Base-by-base conservation (phyloP, 2,797 vertebrate species). In the Leucoraja ocellata region DNA sequence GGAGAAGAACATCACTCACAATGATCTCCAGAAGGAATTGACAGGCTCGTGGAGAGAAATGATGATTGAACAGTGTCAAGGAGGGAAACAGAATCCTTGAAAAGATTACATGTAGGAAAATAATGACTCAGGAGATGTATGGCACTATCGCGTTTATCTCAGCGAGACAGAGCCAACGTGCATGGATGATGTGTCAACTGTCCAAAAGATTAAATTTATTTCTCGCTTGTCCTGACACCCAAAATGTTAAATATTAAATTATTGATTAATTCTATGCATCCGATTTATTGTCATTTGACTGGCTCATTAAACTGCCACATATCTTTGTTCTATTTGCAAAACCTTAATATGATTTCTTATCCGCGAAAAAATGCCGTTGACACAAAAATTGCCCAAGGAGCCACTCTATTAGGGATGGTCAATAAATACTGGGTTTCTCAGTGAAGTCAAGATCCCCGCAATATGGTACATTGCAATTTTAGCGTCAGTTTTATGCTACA, bases 1-100 rank as follows among this genome's bases (percentile, higher is more conserved):
- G 28, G 83, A 86, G 84, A 88, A 88, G 84, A 88, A 68, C 61
- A 88, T 68, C 63, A 88, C n/a, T 88, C 61, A 88, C n/a, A 18
- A 68, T 36, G 84, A 68, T 68, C 63, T 88, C 84, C 73, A 76
- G 90, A 76, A 74, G 39, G 23, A 36, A 91, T 23, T 71, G 88
- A 91, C 88, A 91, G 63, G 4, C 23, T 76, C 23, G 46, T 46
- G 68, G 90, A 74, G 39, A 14, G 36, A 91, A 91, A 71, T 91
- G 68, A 91, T 54, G 39, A 91, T 73, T 91, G 32, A 71, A 91
- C 88, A 25, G 84, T 10, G n/a, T 65, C n/a, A 88, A 65, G 84
- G n/a, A 88, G 61, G 14, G n/a, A 88, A 68, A 68, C 14, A 7
- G 84, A 63, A 88, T 32, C 63, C 63, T 88, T 68, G 84, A 88